Conservation (phyloP, 2,888 invertebrate genomes). For the Drepana falcataria region DNA sequence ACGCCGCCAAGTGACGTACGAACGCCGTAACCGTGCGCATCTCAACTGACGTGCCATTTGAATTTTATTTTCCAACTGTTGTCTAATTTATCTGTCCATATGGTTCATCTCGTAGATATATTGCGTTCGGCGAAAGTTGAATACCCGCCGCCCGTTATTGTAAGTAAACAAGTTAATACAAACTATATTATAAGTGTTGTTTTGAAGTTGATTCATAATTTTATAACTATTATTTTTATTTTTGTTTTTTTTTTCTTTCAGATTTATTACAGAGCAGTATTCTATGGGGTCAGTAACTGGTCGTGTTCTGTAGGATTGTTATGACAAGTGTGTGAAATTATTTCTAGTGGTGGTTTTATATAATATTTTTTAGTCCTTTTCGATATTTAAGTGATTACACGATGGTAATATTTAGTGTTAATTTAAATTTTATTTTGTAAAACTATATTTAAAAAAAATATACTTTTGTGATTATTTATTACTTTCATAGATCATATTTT, state of each 20-base stretch:
- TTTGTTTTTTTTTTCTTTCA: constrained; percentile 18
- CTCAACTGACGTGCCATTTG: constrained; percentile 32
- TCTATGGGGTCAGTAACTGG: not conserved
- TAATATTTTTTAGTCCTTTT: too few species aligned
- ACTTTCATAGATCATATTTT: too few species aligned
- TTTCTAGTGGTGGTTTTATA: too few species aligned
- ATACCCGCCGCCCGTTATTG: constrained; percentile 85
- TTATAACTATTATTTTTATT: constrained; percentile 12
- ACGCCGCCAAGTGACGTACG: constrained; percentile 46
- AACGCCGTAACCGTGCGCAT: constrained; percentile 48
- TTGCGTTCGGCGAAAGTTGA: constrained; percentile 88
- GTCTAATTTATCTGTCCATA: constrained; percentile 81
- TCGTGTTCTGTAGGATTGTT: not conserved
- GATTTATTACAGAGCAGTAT: not conserved
- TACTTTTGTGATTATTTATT: too few species aligned
- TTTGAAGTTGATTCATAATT: constrained; percentile 17
- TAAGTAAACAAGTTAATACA: constrained; percentile 76
- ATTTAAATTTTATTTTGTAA: too few species aligned
- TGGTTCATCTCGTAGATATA: constrained; percentile 90
- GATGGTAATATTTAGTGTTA: too few species aligned
- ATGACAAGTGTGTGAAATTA: not conserved
- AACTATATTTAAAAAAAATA: too few species aligned
- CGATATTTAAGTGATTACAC: too few species aligned
- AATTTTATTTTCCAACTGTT: constrained; percentile 56
- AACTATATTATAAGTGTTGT: constrained; percentile 25